phyloP scores from a whole-genome alignment of 2,797 vertebrate species.

The Hydrocynus forskahlii region DNA sequence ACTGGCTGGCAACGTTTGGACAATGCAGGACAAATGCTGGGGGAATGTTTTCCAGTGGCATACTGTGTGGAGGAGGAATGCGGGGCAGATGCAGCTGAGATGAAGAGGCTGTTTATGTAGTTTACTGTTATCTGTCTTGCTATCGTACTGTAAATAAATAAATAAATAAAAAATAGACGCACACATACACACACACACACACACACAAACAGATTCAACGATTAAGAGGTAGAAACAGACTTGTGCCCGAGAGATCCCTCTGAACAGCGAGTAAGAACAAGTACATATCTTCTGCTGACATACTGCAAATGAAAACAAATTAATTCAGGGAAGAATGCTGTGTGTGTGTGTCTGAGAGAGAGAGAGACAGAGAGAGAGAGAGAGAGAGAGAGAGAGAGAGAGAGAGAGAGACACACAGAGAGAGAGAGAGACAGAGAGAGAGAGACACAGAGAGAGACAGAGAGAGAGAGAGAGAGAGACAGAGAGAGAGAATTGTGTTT shows the following conservation, averaged over 20 bases:
- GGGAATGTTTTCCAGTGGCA: slow-evolving; percentile 55
- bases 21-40: slow-evolving; percentile 55
- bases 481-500: slow-evolving; percentile 41
- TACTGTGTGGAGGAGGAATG: slow-evolving; percentile 26
- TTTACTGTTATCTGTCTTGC: slow-evolving; percentile 60
- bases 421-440: slow-evolving; percentile 50
- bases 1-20: slow-evolving; percentile 57
- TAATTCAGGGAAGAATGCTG: slow-evolving; percentile 71
- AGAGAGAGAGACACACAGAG: slow-evolving; percentile 39
- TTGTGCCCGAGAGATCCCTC: slow-evolving; percentile 67
- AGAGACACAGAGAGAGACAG: slow-evolving; percentile 42
- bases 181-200: slow-evolving; percentile 38
- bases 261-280: slow-evolving; percentile 63
- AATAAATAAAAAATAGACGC: slow-evolving; percentile 29
- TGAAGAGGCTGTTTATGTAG: slow-evolving; percentile 54
- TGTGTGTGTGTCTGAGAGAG: slow-evolving; percentile 44
- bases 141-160: slow-evolving; percentile 55
- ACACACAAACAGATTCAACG: slow-evolving; percentile 58
- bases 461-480: slow-evolving; percentile 60
- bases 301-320: slow-evolving; percentile 79
- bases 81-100: slow-evolving; percentile 45
- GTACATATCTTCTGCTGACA: slow-evolving; percentile 73
- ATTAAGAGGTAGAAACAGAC: slow-evolving; percentile 68
- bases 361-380: slow-evolving; percentile 69
- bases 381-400: slow-evolving; percentile 62